Evolutionary conservation across 2,113 vertebrate genomes (phyloP).

Genomic region (Lepus timidus): DNA sequence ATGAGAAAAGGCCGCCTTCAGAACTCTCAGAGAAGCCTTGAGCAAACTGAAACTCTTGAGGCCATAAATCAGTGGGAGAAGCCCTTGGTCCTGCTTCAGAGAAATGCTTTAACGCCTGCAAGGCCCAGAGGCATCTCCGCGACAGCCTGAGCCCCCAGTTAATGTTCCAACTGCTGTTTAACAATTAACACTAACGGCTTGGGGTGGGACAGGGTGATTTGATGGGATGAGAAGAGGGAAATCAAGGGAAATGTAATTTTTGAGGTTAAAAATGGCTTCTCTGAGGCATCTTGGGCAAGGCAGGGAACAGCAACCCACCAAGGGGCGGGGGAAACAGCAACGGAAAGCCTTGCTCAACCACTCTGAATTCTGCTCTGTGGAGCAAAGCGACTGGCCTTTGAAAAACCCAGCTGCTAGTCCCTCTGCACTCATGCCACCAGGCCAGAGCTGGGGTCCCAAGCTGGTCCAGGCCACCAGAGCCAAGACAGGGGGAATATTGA

Average conservation of each 20-base stretch:
- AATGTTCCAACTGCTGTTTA: constrained; percentile 88
- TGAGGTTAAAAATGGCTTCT: constrained; percentile 75
- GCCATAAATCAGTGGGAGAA: constrained; percentile 93
- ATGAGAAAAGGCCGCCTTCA: constrained; percentile 83
- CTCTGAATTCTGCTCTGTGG: constrained; percentile 70
- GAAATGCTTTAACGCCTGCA: constrained; percentile 85
- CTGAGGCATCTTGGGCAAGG: constrained; percentile 35
- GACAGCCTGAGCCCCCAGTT: constrained; percentile 81
- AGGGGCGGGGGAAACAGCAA: constrained; percentile 27
- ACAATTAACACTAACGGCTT: constrained; percentile 87
- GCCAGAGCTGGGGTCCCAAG: neutral
- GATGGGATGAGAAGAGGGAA: constrained; percentile 45
- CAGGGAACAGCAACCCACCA: neutral
- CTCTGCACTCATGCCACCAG: neutral
- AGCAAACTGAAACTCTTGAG: constrained; percentile 84
- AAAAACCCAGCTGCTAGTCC: constrained; percentile 19
- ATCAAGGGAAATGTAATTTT: constrained; percentile 83
- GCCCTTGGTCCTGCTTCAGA: constrained; percentile 87
- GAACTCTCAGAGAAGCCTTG: constrained; percentile 81
- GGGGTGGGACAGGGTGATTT: constrained; percentile 71
- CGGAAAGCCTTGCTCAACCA: constrained; percentile 65
- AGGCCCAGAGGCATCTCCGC: constrained; percentile 77
- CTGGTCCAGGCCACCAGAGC: constrained; percentile 11
- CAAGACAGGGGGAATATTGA: constrained; percentile 41
- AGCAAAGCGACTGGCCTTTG: constrained; percentile 52